Percentiles rank a stretch among this genome's conserved stretches.
phyloP scores from a whole-genome alignment of 2,797 vertebrate species.

The Syngnathus rostellatus region DNA sequence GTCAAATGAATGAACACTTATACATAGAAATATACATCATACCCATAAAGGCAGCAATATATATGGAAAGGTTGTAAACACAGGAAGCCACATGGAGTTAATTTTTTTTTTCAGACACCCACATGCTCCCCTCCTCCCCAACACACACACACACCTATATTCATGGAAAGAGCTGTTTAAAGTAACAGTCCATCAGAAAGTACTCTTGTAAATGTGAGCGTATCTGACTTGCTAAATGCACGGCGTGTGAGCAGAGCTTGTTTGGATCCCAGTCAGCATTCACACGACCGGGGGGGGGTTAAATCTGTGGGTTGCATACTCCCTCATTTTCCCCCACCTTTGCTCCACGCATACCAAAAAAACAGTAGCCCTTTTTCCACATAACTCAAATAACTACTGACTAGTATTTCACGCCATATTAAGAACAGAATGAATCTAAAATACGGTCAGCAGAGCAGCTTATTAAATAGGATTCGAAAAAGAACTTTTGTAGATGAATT shows the following conservation, averaged over 20 bases:
- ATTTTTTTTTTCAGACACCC: not conserved
- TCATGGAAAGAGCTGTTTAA: conserved; percentile 3
- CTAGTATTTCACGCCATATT: too few species aligned
- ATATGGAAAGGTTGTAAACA: conserved; percentile 7
- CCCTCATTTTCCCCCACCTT: not conserved
- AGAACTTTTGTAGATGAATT: too few species aligned
- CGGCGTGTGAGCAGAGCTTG: not conserved
- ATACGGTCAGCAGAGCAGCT: too few species aligned
- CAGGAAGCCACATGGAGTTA: not conserved
- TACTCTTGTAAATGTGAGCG: not conserved
- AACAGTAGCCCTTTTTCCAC: not conserved
- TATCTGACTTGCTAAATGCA: not conserved
- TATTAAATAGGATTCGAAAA: too few species aligned
- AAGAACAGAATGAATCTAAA: too few species aligned
- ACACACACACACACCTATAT: not conserved
- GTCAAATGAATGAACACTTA: conserved; percentile 8
- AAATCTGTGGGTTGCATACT: not conserved
- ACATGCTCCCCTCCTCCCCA: not conserved
- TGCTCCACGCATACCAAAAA: not conserved
- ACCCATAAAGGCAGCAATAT: not conserved
- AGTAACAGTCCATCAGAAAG: not conserved
- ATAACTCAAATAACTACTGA: too few species aligned
- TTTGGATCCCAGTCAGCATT: not conserved
- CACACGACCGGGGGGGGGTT: not conserved
- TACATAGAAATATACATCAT: conserved; percentile 17